Evolutionary conservation across 2,888 invertebrate species (phyloP).

Genomic region (Archips xylosteana): DNA sequence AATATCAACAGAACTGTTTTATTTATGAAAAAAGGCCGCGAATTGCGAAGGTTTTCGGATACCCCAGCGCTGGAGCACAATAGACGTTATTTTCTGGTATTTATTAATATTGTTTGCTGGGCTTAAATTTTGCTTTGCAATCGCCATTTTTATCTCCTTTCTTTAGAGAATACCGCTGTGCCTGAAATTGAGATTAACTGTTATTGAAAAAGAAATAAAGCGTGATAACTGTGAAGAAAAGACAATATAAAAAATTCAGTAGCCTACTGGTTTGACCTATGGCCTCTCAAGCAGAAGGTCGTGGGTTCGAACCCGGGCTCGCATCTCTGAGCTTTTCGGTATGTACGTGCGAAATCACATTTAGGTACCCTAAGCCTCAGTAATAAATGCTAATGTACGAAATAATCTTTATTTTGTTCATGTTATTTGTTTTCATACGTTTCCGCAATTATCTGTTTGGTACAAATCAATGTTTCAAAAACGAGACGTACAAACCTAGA

Average conservation of each 20-base stretch:
- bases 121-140: slow-evolving; percentile 14
- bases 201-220: not conserved
- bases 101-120: slow-evolving; percentile 28
- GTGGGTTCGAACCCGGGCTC: too few relatives aligned
- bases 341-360: not conserved
- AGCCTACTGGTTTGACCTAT: too few relatives aligned
- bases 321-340: not conserved
- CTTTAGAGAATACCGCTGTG: slow-evolving; percentile 10
- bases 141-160: slow-evolving; percentile 17
- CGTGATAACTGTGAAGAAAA: too few relatives aligned
- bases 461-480: too few relatives aligned
- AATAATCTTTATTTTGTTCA: too few relatives aligned
- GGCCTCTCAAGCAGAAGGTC: too few relatives aligned
- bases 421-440: too few relatives aligned
- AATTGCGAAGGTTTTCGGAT: slow-evolving; percentile 10
- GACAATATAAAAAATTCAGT: too few relatives aligned
- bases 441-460: too few relatives aligned
- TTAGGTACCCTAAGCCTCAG: not conserved
- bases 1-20: slow-evolving; percentile 4
- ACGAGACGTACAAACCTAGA: too few relatives aligned
- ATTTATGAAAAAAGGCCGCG: slow-evolving; percentile 18
- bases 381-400: too few relatives aligned
- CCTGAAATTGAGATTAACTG: not conserved
- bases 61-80: slow-evolving; percentile 1
- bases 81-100: slow-evolving; percentile 32